Base-by-base conservation (phyloP, 2,888 invertebrate species). In the Vesta saturnalis region DNA sequence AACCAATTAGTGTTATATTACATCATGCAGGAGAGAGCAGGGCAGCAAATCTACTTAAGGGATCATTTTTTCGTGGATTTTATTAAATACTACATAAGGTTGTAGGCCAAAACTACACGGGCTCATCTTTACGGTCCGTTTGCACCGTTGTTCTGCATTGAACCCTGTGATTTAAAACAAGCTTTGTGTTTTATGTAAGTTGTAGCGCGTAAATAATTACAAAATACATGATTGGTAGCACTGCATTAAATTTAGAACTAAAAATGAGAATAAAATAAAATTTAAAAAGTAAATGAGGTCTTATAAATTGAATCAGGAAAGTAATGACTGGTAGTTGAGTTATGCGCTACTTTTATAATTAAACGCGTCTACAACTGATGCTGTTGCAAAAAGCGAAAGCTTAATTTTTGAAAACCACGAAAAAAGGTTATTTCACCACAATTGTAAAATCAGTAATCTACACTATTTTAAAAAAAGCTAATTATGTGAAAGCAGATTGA, bases 121-220 rank as follows among this genome's bases (percentile, higher is more conserved):
- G 68, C 64, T 66, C 64, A 57, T 67, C 8, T 39, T 30, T 61
- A 66, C 62, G 67, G 64, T 60, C 56, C 59, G 49, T 67, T 63
- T 35, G 66, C 74, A 74, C 76, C 69, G 76, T 76, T 76, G 76
- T 76, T 76, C 76, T 76, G 76, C 73, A 76, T 75, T 70, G 70
- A 73, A 73, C 74, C 75, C 74, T 65, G 63, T 61, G 64, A 55
- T 56, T 63, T 67, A 67, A 56, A 43, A 39, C 55, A 63, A 64
- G 67, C 64, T 67, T 58, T 66, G 63, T 65, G 61, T 60, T 55
- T 23, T 54, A 30, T 46, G 59, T 57, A 61, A 58, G 22, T 19
- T 35, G n/a, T 52, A 59, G 30, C 58, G 64, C 64, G 52, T 23
- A 30, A 58, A 64, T 19, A 21, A 47, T 57, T 14, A 49, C 46